Conservation (phyloP, 2,113 vertebrate genomes). For the Oncorhynchus clarkii region DNA sequence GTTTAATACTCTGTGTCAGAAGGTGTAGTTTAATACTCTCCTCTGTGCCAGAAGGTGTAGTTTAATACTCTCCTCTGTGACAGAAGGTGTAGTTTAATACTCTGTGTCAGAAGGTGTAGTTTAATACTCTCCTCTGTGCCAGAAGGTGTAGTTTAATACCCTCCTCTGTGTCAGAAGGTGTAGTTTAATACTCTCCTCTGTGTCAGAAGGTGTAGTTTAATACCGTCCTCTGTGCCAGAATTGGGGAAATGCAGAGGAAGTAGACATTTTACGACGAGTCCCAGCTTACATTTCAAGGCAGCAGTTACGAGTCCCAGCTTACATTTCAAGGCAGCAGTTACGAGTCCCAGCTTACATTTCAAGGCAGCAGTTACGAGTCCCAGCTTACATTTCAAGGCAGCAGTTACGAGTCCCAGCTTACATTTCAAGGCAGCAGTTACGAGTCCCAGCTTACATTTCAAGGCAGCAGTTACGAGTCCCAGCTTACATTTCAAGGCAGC, state of each 20-base stretch:
- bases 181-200: background rate
- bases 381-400: background rate
- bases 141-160: too few relatives aligned
- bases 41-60: too few relatives aligned
- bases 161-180: too few relatives aligned
- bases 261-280: background rate
- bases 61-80: too few relatives aligned
- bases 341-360: background rate
- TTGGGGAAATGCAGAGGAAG: background rate
- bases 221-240: background rate
- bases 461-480: background rate
- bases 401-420: background rate
- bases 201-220: background rate
- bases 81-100: too few relatives aligned
- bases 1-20: too few relatives aligned
- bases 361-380: background rate
- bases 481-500: background rate
- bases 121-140: too few relatives aligned
- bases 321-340: background rate
- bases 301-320: too few relatives aligned
- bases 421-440: background rate
- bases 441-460: background rate
- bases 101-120: too few relatives aligned
- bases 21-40: too few relatives aligned
- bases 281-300: background rate